Evolutionary conservation across 2,113 vertebrate species (phyloP).

Genomic region (Galeopterus variegatus): DNA sequence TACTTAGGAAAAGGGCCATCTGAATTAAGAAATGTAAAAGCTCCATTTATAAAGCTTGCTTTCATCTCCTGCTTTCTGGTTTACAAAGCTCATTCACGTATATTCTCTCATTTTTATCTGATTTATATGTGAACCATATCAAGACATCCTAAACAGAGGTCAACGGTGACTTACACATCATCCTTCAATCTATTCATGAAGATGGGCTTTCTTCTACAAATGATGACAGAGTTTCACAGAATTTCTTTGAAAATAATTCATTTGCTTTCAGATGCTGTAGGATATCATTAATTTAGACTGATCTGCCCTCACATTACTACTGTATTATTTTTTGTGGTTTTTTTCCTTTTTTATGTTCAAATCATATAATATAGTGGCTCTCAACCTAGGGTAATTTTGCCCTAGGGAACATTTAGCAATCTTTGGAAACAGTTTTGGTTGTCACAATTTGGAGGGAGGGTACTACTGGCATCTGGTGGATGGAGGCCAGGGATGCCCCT

Average conservation of each 20-base stretch:
- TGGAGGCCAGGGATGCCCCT: background rate
- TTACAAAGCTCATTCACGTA: slow-evolving; percentile 31
- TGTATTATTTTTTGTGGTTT: background rate
- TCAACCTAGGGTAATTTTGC: background rate
- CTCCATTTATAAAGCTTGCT: background rate
- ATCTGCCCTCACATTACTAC: background rate
- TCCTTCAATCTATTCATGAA: background rate
- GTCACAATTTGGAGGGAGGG: background rate
- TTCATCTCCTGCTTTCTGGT: background rate
- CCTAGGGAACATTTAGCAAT: background rate
- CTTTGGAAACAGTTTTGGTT: background rate
- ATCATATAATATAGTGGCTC: background rate
- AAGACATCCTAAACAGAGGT: slow-evolving; percentile 18
- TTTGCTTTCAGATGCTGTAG: background rate
- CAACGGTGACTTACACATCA: background rate
- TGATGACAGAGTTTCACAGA: background rate
- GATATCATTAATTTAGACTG: background rate
- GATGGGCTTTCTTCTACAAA: background rate
- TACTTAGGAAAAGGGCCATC: slow-evolving; percentile 11
- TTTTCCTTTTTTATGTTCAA: background rate
- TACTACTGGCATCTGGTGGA: background rate
- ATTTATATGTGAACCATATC: background rate
- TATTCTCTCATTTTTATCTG: slow-evolving; percentile 45
- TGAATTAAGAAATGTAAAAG: background rate
- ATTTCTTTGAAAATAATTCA: slow-evolving; percentile 9